Percentiles rank a stretch among this genome's conserved stretches.
Evolutionary conservation across 2,888 invertebrate genomes (phyloP).

Genomic region (Dichetophora obliterata): DNA sequence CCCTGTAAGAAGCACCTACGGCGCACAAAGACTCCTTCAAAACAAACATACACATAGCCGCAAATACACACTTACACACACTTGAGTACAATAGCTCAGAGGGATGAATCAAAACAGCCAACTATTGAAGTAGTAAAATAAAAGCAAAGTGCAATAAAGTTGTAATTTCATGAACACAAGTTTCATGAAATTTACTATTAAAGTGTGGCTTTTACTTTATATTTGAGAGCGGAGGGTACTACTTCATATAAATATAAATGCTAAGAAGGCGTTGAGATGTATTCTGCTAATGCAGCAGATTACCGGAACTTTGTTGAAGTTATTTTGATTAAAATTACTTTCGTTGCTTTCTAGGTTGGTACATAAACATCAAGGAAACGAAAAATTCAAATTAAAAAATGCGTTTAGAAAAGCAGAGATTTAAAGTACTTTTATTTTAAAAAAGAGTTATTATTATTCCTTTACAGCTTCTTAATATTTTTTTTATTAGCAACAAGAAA

Average conservation of each 20-base stretch:
- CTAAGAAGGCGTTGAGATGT: background rate
- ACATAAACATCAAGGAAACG: too few relatives aligned
- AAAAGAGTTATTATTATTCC: too few relatives aligned
- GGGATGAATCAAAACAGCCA: background rate
- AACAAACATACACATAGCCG: background rate
- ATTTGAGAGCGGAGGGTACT: background rate
- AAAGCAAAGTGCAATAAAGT: constrained; percentile 35
- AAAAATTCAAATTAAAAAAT: too few relatives aligned
- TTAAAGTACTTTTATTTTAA: too few relatives aligned
- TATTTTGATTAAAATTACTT: constrained; percentile 24
- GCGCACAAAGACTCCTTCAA: constrained; percentile 1
- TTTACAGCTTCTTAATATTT: too few relatives aligned
- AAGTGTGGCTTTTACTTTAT: background rate
- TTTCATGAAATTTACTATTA: constrained; percentile 7
- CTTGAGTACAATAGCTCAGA: background rate
- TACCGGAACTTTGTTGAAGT: background rate
- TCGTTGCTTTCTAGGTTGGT: background rate
- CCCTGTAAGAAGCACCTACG: background rate
- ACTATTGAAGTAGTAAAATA: constrained; percentile 22
- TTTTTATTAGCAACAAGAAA: too few relatives aligned
- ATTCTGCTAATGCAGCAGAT: background rate
- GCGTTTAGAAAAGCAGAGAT: too few relatives aligned
- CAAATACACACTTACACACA: background rate
- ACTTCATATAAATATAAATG: background rate
- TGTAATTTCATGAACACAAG: constrained; percentile 30